Evolutionary conservation across 1,140 invertebrate species (phyloP).

Genomic region (Bicyclus anynana): DNA sequence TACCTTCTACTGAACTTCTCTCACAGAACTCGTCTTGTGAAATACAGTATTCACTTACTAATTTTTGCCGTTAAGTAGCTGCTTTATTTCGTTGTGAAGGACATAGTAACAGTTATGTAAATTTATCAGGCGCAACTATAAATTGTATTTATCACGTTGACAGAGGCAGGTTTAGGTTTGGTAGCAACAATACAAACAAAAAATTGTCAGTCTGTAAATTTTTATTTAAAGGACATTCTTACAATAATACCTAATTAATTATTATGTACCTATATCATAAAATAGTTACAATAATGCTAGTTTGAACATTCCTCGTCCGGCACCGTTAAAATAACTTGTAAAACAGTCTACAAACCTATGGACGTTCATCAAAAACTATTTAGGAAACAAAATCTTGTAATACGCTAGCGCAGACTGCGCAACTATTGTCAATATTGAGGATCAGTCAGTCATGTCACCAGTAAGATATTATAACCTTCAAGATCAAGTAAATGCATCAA

Average conservation of each 20-base stretch:
- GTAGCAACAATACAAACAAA: neutral
- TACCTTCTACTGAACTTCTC: too few species aligned
- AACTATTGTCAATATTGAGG: neutral
- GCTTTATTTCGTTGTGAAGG: too few species aligned
- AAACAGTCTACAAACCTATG: neutral
- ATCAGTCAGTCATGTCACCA: neutral
- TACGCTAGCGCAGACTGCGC: neutral
- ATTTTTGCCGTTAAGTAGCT: too few species aligned
- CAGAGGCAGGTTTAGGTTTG: neutral
- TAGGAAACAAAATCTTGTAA: neutral
- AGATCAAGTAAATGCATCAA: too few species aligned
- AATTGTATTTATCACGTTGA: too few species aligned
- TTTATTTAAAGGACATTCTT: conserved; percentile 12
- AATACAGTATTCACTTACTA: too few species aligned
- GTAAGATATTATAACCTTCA: neutral
- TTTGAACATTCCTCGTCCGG: conserved; percentile 19
- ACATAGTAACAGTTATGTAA: too few species aligned
- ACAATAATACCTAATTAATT: conserved; percentile 2
- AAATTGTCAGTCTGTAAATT: conserved; percentile 24
- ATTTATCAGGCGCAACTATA: too few species aligned
- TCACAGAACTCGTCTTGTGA: too few species aligned
- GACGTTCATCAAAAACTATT: neutral
- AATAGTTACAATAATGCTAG: conserved; percentile 8
- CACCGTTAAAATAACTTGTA: neutral
- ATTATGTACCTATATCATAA: neutral